phyloP scores from a whole-genome alignment of 2,797 vertebrate species.

The Gallinago stenura region DNA sequence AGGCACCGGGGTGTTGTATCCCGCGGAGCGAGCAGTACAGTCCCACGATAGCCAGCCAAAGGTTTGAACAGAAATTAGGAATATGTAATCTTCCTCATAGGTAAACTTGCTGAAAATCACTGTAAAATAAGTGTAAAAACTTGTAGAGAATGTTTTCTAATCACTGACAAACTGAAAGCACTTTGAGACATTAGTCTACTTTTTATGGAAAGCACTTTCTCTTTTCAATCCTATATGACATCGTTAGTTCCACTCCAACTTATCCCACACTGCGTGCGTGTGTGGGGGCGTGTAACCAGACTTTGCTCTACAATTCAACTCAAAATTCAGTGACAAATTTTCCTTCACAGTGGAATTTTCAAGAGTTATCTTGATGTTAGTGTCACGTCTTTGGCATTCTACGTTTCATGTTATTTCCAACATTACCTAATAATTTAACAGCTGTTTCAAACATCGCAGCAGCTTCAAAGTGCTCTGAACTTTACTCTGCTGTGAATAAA shows the following conservation, averaged over 20 bases:
- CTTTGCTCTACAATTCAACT: not conserved
- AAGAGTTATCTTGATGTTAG: not conserved
- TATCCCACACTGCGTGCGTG: not conserved
- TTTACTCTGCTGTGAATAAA: slow-evolving; percentile 31
- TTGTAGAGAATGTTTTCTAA: slow-evolving; percentile 55
- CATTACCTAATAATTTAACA: not conserved
- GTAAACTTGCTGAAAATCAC: not conserved
- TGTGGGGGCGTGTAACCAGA: not conserved
- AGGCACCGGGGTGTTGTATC: fast-evolving
- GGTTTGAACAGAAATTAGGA: not conserved
- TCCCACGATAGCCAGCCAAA: not conserved
- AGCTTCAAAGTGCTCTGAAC: not conserved
- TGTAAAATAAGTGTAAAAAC: slow-evolving; percentile 74
- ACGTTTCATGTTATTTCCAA: not conserved
- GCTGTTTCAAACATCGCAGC: not conserved
- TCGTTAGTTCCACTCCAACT: not conserved
- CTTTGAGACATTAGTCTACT: slow-evolving; percentile 69
- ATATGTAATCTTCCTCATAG: not conserved
- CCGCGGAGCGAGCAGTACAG: not conserved
- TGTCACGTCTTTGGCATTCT: not conserved
- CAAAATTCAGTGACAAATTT: not conserved
- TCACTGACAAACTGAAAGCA: slow-evolving; percentile 60
- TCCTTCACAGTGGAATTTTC: not conserved
- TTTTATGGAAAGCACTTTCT: slow-evolving; percentile 60
- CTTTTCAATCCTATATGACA: not conserved